Percentiles rank a stretch among this genome's conserved stretches.
phyloP scores from a whole-genome alignment of 2,113 vertebrate species.

The Lethenteron camtschaticum region DNA sequence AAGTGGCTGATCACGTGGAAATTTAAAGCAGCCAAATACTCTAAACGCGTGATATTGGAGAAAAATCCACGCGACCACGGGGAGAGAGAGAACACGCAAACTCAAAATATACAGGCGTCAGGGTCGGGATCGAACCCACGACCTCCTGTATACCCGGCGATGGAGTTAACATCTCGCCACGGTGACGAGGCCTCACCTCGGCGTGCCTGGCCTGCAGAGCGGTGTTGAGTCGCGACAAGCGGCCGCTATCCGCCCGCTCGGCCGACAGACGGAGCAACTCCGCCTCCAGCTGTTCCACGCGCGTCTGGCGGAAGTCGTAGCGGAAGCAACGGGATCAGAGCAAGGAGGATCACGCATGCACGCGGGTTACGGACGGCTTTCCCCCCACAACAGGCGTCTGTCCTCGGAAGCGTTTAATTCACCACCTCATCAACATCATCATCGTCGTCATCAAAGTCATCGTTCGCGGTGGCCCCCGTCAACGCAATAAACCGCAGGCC shows the following conservation, averaged over 20 bases:
- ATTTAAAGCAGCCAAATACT: too few relatives aligned
- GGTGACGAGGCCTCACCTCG: slow-evolving; percentile 16
- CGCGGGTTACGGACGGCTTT: not conserved
- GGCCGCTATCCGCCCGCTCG: slow-evolving; percentile 13
- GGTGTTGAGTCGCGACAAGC: slow-evolving; percentile 16
- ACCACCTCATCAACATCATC: too few relatives aligned
- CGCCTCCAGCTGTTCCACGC: slow-evolving; percentile 21
- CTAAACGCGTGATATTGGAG: too few relatives aligned
- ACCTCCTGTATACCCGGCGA: not conserved
- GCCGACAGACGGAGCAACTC: slow-evolving; percentile 18
- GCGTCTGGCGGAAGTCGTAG: slow-evolving; percentile 12
- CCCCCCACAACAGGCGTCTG: too few relatives aligned
- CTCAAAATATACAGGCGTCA: not conserved
- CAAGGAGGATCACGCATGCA: not conserved
- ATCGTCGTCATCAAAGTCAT: too few relatives aligned
- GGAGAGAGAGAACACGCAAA: too few relatives aligned
- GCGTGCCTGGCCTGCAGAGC: slow-evolving; percentile 17
- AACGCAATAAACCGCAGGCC: too few relatives aligned
- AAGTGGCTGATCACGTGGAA: too few relatives aligned
- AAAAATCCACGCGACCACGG: too few relatives aligned
- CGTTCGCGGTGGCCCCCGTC: too few relatives aligned
- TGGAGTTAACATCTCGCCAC: not conserved
- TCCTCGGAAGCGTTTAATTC: too few relatives aligned
- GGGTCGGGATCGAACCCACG: not conserved
- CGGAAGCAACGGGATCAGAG: not conserved